Base-by-base conservation (phyloP, 2,888 invertebrate genomes). In the Heteromurus nitidus region DNA sequence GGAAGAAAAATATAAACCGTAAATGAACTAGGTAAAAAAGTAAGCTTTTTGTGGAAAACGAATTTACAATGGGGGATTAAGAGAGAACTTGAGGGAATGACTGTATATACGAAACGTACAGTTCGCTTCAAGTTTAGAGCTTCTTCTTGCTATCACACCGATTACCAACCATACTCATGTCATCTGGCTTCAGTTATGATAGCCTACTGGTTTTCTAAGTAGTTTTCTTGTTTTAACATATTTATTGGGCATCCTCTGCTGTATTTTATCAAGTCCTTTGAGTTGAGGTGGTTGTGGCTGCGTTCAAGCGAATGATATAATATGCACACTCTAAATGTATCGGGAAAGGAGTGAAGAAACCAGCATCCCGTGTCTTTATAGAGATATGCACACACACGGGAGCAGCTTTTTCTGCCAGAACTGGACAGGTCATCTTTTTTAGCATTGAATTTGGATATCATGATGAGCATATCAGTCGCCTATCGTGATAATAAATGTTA, bases 161-260 rank as follows among this genome's bases (percentile, higher is more conserved):
- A 60, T 72, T 55, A 30, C 73, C 73, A 62, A 50, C 47, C 67
- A 67, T 75, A 55, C 75, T 75, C 67, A 80, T 60, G 74, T 74
- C 65, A 70, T 53, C 72, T 79, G 64, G 76, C 72, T 82, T 67
- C 68, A 50, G 65, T 58, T 67, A 44, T 55, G 82, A 82, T 82
- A 82, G 72, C 77, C 67, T 76, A 81, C 77, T 72, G 72, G 72
- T 82, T 77, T 77, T 67, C 70, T 22, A 65, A 67, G 65, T 79
- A 28, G 64, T 72, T 72, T 65, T 55, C 72, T 80, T 80, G 70
- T 80, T 80, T 70, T 44, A 70, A 60, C 28, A 58, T 60, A 70
- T 60, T 55, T 65, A 68, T 60, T 60, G 44, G 31, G 64, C 22
- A 74, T 74, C 30, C 47, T 36, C 18, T 26, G 50, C 47, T 73